Base-by-base conservation (phyloP, 2,113 vertebrate genomes). In the Chlorodrepanis virens region DNA sequence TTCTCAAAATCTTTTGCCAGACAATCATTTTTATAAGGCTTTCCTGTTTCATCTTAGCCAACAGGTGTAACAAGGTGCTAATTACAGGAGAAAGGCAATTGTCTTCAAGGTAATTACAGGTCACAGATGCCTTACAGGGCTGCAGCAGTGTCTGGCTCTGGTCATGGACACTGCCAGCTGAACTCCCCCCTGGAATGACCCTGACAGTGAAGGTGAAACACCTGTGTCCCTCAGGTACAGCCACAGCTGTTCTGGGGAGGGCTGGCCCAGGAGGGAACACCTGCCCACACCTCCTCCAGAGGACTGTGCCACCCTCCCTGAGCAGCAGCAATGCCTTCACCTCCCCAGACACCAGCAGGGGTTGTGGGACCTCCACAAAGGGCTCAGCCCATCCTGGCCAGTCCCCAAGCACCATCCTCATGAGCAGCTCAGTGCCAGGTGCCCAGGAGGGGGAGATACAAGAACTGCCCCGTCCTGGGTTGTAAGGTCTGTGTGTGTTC, bases 391-490 rank as follows among this genome's bases (percentile, higher is more conserved):
- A 44, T 11, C 17, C 50, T 40, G 29, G 10, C 5, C 33, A 77
- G 20, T 1, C 37, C 50, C 45, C 72, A 87, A 28, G 25, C 57
- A 37, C 14, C 1, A 1, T 5, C 40, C 37, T 12, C 1, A 0
- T 1, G 18, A 52, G 45, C 70, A 72, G 19, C 68, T 83, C 45
- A 12, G 16, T 11, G 57, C 59, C 47, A 27, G 53, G 27, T 27
- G 17, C 11, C 52, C 24, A 35, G 35, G 33, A 10, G 17, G 5
- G 64, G 24, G 28, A 67, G 37, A 65, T 2, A 44, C 67, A 50
- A 82, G 19, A 50, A 16, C 16, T 29, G 40, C 17, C 35, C 49
- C 5, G 27, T 52, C 54, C 19, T 22, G 54, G 54, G 20, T 33
- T 33, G 19, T 13, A 33, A 33, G 20, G 3, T 10, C 3, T 16